Percentiles rank a stretch among this genome's conserved stretches.
Evolutionary conservation across 2,797 vertebrate genomes (phyloP).

Genomic region (Enteromius afrohamiltoni): DNA sequence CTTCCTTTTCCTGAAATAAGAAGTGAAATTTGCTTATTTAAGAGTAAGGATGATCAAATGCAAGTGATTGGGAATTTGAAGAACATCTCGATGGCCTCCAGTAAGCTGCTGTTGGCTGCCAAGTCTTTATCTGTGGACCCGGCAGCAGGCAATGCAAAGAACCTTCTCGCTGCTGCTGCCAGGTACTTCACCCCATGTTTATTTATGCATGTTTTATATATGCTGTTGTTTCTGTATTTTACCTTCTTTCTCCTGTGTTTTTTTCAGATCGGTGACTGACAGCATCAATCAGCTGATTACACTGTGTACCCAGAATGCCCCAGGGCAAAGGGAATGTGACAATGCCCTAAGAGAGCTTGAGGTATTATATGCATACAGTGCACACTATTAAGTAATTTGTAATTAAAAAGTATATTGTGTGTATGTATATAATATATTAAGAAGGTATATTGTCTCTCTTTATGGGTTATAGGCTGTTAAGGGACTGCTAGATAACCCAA

Average conservation of each 20-base stretch:
- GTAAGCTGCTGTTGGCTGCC: conserved; percentile 93
- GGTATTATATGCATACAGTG: conserved; percentile 72
- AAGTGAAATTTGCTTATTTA: conserved; percentile 53
- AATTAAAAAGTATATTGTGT: too few relatives aligned
- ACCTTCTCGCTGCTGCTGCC: conserved; percentile 93
- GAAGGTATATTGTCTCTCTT: neutral
- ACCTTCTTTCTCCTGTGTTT: neutral
- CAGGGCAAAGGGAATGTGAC: conserved; percentile 96
- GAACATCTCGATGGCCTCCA: conserved; percentile 98
- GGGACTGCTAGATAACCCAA: conserved; percentile 92
- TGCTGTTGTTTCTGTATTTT: conserved; percentile 3
- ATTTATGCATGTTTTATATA: neutral
- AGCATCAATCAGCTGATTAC: conserved; percentile 98
- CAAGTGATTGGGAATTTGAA: conserved; percentile 98
- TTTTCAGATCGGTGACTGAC: conserved; percentile 91
- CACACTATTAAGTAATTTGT: neutral
- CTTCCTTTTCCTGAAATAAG: neutral
- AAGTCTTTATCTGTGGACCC: conserved; percentile 97
- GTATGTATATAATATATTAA: neutral
- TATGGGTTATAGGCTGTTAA: conserved; percentile 85
- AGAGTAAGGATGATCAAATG: conserved; percentile 96
- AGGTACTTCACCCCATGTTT: conserved; percentile 76
- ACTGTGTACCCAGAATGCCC: conserved; percentile 94
- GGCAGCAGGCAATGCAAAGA: conserved; percentile 96
- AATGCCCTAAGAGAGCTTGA: conserved; percentile 94